Percentiles rank a stretch among this genome's conserved stretches.
These are phyloP conservation scores for Oceanites oceanicus DNA, from an alignment of 2,113 vertebrate species.

Conservation along the genomic window DNA sequence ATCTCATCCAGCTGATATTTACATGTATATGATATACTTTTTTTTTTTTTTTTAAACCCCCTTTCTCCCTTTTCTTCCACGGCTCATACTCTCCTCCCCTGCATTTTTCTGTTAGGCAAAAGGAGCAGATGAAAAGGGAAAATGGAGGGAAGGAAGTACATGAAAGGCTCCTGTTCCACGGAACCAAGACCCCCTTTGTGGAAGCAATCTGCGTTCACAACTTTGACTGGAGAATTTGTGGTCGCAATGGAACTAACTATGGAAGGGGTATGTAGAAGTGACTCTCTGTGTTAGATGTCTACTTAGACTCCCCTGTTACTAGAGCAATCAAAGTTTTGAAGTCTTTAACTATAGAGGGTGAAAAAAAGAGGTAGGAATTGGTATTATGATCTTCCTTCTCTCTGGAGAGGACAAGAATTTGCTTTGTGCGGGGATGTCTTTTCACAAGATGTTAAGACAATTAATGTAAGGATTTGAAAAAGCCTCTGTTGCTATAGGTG, in stretches of 20 bases:
- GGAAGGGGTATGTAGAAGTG: conserved; percentile 82
- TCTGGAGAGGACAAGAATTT: not conserved
- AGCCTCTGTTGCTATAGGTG: not conserved
- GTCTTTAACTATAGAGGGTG: not conserved
- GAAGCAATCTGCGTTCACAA: conserved; percentile 82
- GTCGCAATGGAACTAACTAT: conserved; percentile 80
- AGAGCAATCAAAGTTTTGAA: not conserved
- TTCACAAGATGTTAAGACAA: not conserved
- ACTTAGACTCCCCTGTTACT: not conserved
- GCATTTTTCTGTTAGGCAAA: conserved; percentile 80
- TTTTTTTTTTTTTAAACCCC: not conserved
- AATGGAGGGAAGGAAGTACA: conserved; percentile 70
- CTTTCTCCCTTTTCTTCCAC: not conserved
- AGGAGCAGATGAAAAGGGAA: conserved; percentile 84
- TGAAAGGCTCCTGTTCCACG: conserved; percentile 85
- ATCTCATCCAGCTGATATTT: not conserved
- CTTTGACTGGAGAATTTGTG: conserved; percentile 92
- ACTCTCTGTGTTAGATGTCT: not conserved
- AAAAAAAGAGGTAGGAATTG: not conserved
- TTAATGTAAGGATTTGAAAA: not conserved
- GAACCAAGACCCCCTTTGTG: conserved; percentile 55
- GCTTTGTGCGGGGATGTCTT: not conserved
- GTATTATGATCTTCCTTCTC: not conserved
- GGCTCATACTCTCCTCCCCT: not conserved
- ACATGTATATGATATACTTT: not conserved